phyloP scores from a whole-genome alignment of 2,113 vertebrate species.

The Syngnathoides biaculeatus region DNA sequence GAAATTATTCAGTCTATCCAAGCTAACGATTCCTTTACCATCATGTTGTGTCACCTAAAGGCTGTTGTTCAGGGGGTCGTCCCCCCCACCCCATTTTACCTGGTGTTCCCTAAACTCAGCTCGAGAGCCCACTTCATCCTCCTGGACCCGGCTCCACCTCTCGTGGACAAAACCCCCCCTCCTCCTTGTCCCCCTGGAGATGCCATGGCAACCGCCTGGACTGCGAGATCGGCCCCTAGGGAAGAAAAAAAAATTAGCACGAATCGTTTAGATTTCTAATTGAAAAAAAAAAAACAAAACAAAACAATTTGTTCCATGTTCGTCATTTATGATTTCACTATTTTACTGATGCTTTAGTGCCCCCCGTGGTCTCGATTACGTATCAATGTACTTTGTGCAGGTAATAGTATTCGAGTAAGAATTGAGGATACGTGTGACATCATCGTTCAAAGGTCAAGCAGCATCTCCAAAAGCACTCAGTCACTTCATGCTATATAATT shows the following conservation, averaged over 20 bases:
- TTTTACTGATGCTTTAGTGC: not conserved
- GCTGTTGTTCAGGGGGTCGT: too few relatives aligned
- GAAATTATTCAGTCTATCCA: not conserved
- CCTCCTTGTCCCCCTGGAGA: slow-evolving; percentile 73
- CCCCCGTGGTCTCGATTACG: too few relatives aligned
- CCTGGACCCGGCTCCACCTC: slow-evolving; percentile 55
- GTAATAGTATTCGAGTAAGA: too few relatives aligned
- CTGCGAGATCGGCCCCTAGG: slow-evolving; percentile 22
- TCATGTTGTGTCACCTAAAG: too few relatives aligned
- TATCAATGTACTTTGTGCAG: too few relatives aligned
- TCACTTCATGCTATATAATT: too few relatives aligned
- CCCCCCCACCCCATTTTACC: too few relatives aligned
- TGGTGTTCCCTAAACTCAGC: slow-evolving; percentile 68
- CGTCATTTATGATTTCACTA: not conserved
- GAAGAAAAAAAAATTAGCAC: slow-evolving; percentile 24
- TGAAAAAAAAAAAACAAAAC: not conserved
- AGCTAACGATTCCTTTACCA: too few relatives aligned
- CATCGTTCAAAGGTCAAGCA: too few relatives aligned
- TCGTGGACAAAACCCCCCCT: slow-evolving; percentile 66
- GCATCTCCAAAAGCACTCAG: too few relatives aligned
- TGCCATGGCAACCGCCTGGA: slow-evolving; percentile 59
- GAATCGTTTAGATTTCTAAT: not conserved
- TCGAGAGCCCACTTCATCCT: slow-evolving; percentile 79
- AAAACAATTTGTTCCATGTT: not conserved
- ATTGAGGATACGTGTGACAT: too few relatives aligned